Percentiles rank a stretch among this genome's conserved stretches.
phyloP scores from a whole-genome alignment of 2,888 invertebrate species.

The Cacoxenus indagator region DNA sequence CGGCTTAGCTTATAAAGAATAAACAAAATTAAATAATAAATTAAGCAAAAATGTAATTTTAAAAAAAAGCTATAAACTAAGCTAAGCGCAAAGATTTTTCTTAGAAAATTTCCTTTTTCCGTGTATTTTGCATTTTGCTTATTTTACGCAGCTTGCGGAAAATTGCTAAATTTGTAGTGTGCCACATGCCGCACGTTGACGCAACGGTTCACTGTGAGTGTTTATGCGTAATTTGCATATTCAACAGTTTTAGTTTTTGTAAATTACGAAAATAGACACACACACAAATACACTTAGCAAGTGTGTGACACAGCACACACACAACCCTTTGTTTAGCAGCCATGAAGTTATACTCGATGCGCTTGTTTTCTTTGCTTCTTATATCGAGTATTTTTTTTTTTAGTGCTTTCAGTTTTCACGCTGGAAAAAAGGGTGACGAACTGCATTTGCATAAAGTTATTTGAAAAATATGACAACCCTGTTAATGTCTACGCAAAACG shows the following conservation, averaged over 20 bases:
- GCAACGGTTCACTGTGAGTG: constrained; percentile 17
- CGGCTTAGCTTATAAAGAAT: no score
- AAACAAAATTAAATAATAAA: constrained; percentile 37
- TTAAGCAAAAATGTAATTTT: constrained; percentile 7
- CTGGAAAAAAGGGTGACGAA: no score
- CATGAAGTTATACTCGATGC: no score
- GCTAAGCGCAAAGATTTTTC: background rate
- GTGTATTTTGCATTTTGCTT: background rate
- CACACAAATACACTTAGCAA: background rate
- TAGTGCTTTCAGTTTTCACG: no score
- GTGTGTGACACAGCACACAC: background rate
- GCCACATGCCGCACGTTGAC: background rate
- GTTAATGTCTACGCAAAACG: no score
- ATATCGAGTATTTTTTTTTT: no score
- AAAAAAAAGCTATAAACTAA: no score
- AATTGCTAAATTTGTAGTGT: background rate
- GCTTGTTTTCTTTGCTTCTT: no score
- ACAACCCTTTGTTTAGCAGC: background rate
- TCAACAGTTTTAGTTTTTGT: constrained; percentile 31
- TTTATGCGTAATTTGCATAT: constrained; percentile 50
- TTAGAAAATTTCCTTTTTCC: background rate
- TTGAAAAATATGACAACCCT: no score
- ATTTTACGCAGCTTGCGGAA: background rate
- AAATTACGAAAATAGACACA: background rate
- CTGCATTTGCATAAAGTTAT: no score